phyloP scores from a whole-genome alignment of 2,113 vertebrate species.

The Grammomys surdaster region DNA sequence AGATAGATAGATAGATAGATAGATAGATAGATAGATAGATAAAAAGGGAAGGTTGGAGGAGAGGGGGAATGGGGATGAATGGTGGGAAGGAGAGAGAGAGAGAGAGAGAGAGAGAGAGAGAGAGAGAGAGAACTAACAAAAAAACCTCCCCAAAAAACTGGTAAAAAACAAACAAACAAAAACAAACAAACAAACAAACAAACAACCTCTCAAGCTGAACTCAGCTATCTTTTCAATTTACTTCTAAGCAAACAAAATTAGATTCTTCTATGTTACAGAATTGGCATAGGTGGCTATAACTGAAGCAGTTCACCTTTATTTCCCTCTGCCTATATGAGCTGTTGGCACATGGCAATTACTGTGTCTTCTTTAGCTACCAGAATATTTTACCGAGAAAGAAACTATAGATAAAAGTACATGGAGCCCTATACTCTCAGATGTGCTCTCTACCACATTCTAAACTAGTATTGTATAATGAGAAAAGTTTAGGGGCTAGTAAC shows the following conservation, averaged over 20 bases:
- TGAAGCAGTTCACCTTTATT: neutral
- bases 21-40: neutral
- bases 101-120: too few relatives aligned
- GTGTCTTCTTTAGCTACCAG: neutral
- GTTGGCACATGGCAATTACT: neutral
- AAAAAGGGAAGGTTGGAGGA: neutral
- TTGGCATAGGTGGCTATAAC: neutral
- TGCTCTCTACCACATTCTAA: neutral
- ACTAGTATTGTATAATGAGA: neutral
- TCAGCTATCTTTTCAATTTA: neutral
- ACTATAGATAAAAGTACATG: too few relatives aligned
- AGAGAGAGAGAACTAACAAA: neutral
- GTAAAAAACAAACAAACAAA: neutral
- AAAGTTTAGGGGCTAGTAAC: neutral
- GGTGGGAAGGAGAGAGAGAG: too few relatives aligned
- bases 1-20: too few relatives aligned
- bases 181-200: too few relatives aligned
- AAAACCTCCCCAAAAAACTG: neutral
- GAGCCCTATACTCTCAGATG: neutral
- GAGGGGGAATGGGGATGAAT: too few relatives aligned
- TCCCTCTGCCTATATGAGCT: neutral
- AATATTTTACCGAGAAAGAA: neutral
- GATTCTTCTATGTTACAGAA: neutral
- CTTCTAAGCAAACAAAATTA: neutral
- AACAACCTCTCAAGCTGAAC: neutral